phyloP scores from a whole-genome alignment of 2,113 vertebrate genomes.

The Seriola quinqueradiata region DNA sequence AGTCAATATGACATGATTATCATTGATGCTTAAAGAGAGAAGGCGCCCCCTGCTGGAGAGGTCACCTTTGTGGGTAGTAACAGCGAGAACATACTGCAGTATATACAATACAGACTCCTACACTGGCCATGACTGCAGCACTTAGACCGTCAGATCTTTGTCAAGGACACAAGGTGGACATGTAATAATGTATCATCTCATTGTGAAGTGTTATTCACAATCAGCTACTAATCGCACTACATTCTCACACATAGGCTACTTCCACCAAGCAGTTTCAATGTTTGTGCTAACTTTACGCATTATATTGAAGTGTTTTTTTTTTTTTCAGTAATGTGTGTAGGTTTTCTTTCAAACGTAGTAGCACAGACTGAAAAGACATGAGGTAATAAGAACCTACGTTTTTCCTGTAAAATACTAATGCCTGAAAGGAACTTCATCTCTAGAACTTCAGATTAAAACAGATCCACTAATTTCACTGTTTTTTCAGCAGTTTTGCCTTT shows the following conservation, averaged over 20 bases:
- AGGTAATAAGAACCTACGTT: background rate
- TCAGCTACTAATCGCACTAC: no score
- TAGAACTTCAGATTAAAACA: background rate
- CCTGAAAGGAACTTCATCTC: background rate
- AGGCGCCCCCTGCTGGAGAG: constrained; percentile 66
- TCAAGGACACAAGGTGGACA: background rate
- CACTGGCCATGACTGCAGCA: background rate
- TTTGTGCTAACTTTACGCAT: no score
- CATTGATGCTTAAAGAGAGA: background rate
- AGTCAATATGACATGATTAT: background rate
- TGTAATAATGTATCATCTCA: background rate
- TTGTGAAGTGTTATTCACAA: background rate
- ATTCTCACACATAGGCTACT: no score
- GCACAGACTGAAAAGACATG: no score
- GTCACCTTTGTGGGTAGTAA: background rate
- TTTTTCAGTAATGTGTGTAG: no score
- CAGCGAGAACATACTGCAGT: background rate
- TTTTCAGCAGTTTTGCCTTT: background rate
- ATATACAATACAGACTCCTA: background rate
- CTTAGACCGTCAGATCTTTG: background rate
- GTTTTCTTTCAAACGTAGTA: background rate
- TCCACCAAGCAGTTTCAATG: no score
- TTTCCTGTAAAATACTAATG: background rate
- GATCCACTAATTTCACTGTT: background rate
- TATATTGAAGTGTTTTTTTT: no score